Evolutionary conservation across 2,888 invertebrate species (phyloP).

Genomic region (Dynastes grantii): DNA sequence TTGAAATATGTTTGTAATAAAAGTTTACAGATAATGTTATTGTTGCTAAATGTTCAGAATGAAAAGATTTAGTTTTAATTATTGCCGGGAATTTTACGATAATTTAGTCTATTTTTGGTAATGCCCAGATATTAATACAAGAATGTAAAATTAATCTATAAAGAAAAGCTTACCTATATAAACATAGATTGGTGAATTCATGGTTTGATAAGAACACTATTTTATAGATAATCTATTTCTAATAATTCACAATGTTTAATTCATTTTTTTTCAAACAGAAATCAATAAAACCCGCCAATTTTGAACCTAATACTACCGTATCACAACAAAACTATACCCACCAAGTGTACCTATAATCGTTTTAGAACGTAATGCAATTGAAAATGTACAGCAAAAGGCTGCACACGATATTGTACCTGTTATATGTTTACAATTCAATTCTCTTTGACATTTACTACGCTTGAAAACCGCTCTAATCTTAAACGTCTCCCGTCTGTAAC

Average conservation of each 20-base stretch:
- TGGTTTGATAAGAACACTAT: neutral
- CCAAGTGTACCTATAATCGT: no score
- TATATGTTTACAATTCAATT: neutral
- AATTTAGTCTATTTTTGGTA: neutral
- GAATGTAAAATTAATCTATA: no score
- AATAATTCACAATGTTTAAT: neutral
- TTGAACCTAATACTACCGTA: no score
- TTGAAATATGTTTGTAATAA: neutral
- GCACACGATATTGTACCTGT: no score
- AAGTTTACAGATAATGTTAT: no score
- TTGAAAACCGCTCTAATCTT: slow-evolving; percentile 1
- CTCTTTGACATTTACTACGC: neutral
- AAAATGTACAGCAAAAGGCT: no score
- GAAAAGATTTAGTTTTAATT: no score
- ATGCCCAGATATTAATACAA: neutral
- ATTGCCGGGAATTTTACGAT: neutral
- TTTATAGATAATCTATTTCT: neutral
- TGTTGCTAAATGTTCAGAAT: no score
- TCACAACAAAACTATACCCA: no score
- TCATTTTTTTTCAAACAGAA: no score
- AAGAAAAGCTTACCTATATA: slow-evolving; percentile 13
- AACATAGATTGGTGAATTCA: slow-evolving; percentile 20
- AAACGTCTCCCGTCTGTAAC: neutral
- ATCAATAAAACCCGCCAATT: no score
- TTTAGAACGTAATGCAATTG: no score